These are phyloP conservation scores for Drosophila funebris DNA, from an alignment of 1,140 invertebrate genomes.

Conservation along the genomic window DNA sequence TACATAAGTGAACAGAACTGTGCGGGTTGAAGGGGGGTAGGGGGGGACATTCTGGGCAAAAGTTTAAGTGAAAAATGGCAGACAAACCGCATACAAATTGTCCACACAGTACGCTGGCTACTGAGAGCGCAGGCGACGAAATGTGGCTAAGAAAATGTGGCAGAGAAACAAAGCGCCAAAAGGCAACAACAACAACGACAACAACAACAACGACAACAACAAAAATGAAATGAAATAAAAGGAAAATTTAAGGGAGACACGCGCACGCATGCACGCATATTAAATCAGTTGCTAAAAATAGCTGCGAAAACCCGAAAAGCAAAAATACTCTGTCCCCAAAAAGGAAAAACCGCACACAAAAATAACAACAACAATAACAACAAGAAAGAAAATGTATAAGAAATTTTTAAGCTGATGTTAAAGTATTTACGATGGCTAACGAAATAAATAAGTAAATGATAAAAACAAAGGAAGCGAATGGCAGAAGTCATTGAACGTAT, in stretches of 20 bases:
- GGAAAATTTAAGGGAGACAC: slow-evolving; percentile 56
- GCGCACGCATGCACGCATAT: slow-evolving; percentile 79
- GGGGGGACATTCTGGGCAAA: slow-evolving; percentile 13
- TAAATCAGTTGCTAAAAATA: slow-evolving; percentile 81
- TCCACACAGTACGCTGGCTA: slow-evolving; percentile 19
- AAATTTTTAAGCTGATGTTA: slow-evolving; percentile 7
- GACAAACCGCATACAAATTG: slow-evolving; percentile 79
- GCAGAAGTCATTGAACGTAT: slow-evolving; percentile 79
- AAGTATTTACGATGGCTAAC: slow-evolving; percentile 18
- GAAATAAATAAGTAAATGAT: slow-evolving; percentile 28
- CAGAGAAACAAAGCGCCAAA: slow-evolving; percentile 21
- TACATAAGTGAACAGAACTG: slow-evolving; percentile 73
- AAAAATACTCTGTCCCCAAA: background rate
- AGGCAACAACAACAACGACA: background rate
- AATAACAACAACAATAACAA: background rate
- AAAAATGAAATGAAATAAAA: slow-evolving; percentile 35
- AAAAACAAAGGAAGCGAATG: slow-evolving; percentile 26
- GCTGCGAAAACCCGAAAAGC: slow-evolving; percentile 19
- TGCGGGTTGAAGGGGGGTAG: no score
- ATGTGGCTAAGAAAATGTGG: slow-evolving; percentile 47
- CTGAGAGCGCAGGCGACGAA: slow-evolving; percentile 65
- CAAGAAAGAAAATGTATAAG: background rate
- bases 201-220: background rate
- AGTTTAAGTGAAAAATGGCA: slow-evolving; percentile 76
- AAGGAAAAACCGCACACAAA: background rate